A percentile compares a stretch with the other conserved stretches of the same genome.
phyloP scores from a whole-genome alignment of 1,140 invertebrate species.

The Drosophila bipectinata region DNA sequence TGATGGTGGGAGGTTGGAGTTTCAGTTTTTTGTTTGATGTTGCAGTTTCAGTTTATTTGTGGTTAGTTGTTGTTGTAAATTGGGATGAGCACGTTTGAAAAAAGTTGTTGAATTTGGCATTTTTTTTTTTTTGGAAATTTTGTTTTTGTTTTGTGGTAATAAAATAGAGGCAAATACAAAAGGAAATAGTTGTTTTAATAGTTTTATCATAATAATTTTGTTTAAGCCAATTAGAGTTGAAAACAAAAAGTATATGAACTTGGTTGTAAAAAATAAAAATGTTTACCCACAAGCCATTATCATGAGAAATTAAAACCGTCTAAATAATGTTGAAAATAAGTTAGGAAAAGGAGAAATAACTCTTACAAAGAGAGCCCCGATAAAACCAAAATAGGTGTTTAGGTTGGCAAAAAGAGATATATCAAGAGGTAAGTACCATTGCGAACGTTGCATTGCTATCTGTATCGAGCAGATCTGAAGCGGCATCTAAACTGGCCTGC shows the following conservation, averaged over 20 bases:
- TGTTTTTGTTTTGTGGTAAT: conserved; percentile 55
- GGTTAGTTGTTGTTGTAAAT: conserved; percentile 60
- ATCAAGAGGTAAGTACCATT: conserved; percentile 88
- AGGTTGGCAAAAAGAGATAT: conserved; percentile 35
- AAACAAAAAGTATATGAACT: neutral
- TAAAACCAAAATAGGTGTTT: conserved; percentile 31
- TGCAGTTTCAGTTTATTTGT: conserved; percentile 49
- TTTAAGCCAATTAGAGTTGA: conserved; percentile 57
- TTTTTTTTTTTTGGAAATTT: conserved; percentile 31
- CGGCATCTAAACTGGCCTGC: conserved; percentile 92
- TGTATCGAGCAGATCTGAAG: conserved; percentile 91
- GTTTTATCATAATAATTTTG: conserved; percentile 78
- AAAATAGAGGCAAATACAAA: conserved; percentile 79
- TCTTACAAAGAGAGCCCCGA: conserved; percentile 3
- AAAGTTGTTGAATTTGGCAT: conserved; percentile 69
- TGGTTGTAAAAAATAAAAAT: neutral
- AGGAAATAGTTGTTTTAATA: conserved; percentile 82
- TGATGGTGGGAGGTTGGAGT: conserved; percentile 27
- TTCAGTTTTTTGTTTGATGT: conserved; percentile 40
- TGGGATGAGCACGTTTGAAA: conserved; percentile 72
- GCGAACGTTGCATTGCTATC: conserved; percentile 93
- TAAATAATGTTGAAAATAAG: no score
- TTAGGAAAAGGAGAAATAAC: neutral
- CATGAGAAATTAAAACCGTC: neutral
- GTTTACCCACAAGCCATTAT: neutral